Percentiles rank a stretch among this genome's conserved stretches.
phyloP scores from a whole-genome alignment of 2,888 invertebrate species.

The Pachycephus smyrnensis region DNA sequence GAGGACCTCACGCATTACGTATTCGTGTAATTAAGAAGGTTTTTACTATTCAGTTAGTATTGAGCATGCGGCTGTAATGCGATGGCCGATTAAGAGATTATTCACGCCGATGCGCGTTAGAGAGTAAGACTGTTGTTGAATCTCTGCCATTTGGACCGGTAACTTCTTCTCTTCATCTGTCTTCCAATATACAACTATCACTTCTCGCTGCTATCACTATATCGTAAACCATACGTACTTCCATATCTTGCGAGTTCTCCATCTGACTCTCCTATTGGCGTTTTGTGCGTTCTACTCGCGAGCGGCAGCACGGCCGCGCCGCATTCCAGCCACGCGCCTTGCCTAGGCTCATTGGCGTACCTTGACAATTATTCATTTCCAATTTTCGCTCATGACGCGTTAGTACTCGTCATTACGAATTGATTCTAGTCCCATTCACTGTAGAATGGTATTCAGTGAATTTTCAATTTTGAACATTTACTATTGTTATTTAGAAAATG shows the following conservation, averaged over 20 bases:
- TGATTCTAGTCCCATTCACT: neutral
- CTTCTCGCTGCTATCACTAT: neutral
- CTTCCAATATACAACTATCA: slow-evolving; percentile 15
- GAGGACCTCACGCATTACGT: slow-evolving; percentile 30
- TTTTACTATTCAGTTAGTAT: slow-evolving; percentile 46
- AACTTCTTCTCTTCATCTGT: slow-evolving; percentile 22
- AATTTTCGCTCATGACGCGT: neutral
- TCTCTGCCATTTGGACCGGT: slow-evolving; percentile 17
- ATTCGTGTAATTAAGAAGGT: slow-evolving; percentile 62
- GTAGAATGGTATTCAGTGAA: neutral
- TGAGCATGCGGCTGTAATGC: slow-evolving; percentile 31
- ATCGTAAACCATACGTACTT: neutral
- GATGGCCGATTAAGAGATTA: slow-evolving; percentile 49
- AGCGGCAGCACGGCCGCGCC: slow-evolving; percentile 50
- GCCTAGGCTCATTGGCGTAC: slow-evolving; percentile 57
- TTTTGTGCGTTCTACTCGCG: slow-evolving; percentile 49
- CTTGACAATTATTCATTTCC: slow-evolving; percentile 1
- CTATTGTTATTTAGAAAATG: neutral
- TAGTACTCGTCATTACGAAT: neutral
- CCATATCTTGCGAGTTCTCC: slow-evolving; percentile 27
- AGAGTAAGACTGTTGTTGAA: neutral
- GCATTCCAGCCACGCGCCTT: slow-evolving; percentile 66
- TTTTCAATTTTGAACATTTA: neutral
- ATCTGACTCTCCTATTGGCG: slow-evolving; percentile 43
- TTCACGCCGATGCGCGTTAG: neutral